Percentiles rank a stretch among this genome's conserved stretches.
These are phyloP conservation scores for Onychorhynchus coronatus DNA, from an alignment of 2,113 vertebrate species.

Conservation along the genomic window DNA sequence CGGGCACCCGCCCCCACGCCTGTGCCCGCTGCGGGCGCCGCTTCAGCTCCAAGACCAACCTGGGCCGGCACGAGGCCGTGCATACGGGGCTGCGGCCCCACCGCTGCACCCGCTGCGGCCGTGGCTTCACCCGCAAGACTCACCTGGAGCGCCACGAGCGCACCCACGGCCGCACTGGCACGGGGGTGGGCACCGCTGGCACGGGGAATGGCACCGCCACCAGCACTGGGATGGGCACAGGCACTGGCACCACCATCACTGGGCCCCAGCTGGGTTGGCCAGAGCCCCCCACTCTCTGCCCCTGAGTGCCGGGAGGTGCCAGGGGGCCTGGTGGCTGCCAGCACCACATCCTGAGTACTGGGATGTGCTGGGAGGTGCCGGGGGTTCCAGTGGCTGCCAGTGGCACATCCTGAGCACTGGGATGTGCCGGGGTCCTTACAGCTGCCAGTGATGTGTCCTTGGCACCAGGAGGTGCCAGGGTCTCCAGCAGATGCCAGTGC, in stretches of 20 bases:
- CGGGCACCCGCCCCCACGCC: constrained; percentile 65
- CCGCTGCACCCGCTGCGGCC: constrained; percentile 64
- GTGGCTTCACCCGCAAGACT: constrained; percentile 73
- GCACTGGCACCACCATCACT: neutral
- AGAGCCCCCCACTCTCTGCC: neutral
- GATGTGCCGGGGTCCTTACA: neutral
- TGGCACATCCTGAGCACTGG: neutral
- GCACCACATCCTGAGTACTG: neutral
- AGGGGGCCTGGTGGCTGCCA: neutral
- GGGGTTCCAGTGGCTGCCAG: neutral
- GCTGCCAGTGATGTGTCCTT: neutral
- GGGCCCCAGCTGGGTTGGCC: constrained; percentile 21
- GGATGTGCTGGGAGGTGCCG: neutral
- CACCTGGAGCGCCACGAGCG: constrained; percentile 72
- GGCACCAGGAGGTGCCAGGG: neutral
- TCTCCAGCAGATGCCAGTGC: neutral
- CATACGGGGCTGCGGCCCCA: constrained; percentile 72
- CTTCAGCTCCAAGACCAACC: constrained; percentile 77
- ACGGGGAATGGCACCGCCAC: accelerated
- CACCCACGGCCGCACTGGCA: neutral
- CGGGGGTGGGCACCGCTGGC: accelerated
- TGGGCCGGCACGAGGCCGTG: constrained; percentile 72
- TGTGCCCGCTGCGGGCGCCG: constrained; percentile 64
- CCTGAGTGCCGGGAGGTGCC: neutral
- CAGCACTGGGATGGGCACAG: neutral